Evolutionary conservation across 2,797 vertebrate species (phyloP), one percentile per base, ranked within the genome.

Genomic region (Trichosurus vulpecula): DNA sequence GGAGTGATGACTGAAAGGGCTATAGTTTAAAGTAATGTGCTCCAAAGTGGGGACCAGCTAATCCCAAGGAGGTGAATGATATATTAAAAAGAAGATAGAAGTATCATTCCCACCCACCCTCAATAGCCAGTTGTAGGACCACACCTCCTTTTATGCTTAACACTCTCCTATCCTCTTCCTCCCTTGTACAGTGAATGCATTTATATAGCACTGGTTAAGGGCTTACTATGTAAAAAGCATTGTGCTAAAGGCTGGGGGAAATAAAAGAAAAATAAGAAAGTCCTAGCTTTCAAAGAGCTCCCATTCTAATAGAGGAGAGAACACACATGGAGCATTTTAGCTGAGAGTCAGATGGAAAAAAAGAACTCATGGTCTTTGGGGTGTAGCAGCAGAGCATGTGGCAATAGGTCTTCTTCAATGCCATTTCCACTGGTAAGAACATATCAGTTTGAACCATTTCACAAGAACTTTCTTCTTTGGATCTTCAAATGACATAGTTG

Each of bases 1-100:
- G 52, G n/a, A 54, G 54, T 58, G n/a, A 92, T 58, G 41, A 91
- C 92, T 35, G 58, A 87, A 94, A 90, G 47, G 57, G 61, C 95
- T 93, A 94, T 11, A 8, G 47, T 95, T 41, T 81, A 81, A 66
- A 81, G 66, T 81, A 81, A 74, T 74, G 10, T 22, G 19, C n/a
- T 74, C n/a, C n/a, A 74, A 41, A 41, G 66, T 74, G n/a, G 66
- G 6, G 6, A 41, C 66, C 19, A 41, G 19, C 19, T 74, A 41
- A 25, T 81, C 11, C n/a, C 66, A 81, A 81, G 16, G 8, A 74
- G 16, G 6, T 2, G 2, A 41, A 41, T 81, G 41, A 47, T 25
- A 41, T 22, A 47, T 25, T 81, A 47, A 41, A 74, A 6, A 41
- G n/a, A 47, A 22, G 66, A 25, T 10, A 47, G 41, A 25, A 22